Base-by-base conservation (phyloP, 2,113 vertebrate genomes). In the Indri indri region DNA sequence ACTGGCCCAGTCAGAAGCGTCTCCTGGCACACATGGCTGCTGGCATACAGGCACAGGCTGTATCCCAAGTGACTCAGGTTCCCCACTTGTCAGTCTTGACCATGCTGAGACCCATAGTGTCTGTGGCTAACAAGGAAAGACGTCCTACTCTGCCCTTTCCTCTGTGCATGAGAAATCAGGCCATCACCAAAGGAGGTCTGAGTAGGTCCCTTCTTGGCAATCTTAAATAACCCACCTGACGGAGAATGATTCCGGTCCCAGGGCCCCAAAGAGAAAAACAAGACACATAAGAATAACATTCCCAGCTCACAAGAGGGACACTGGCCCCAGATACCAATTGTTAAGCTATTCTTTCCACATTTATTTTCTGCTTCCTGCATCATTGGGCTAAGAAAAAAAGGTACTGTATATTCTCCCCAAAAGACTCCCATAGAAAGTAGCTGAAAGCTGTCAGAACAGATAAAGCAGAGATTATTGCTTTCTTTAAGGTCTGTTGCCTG, bases 381-480 rank as follows among this genome's bases (percentile, higher is more conserved):
- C 71, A 25, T 2, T 90, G 63, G 74, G 30, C 79, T 93, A 83
- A 90, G 71, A 25, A 37, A 81, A 89, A 88, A 88, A 92, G 7
- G 32, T 85, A 70, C 57, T 87, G 73, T 90, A 80, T 94, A 71
- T 77, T 96, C 79, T 83, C 83, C 63, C 66, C 73, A 20, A 86
- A 93, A 97, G 90, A 90, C 57, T 90, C 81, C 81, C 0, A 2
- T 81, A 54, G 52, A 97, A 96, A 95, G 92, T 91, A 80, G 90
- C 65, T 20, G 52, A 88, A 84, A 92, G 93, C 91, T 97, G 95
- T 96, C 95, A 95, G 82, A 92, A 91, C 47, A 96, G 89, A 97
- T 94, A 95, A 96, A 95, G 77, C 74, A 70, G 90, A 93, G 87
- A 95, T 97, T 88, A 96, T 87, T 97, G 96, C 79, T 96, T 97